Conservation (phyloP, 2,888 invertebrate species). For the Dasysyrphus albostriatus region DNA sequence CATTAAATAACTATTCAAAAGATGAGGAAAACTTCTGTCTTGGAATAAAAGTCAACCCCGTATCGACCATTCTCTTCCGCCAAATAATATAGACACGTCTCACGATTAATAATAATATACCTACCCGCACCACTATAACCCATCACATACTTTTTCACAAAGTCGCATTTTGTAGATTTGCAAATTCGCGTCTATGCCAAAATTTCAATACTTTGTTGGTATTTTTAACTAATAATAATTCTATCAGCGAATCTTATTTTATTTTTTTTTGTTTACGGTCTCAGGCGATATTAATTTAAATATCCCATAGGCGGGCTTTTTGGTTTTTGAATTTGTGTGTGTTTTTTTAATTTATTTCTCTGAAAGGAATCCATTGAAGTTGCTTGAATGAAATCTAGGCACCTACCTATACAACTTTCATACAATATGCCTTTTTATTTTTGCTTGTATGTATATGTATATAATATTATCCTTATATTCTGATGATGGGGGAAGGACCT, state of each 20-base stretch:
- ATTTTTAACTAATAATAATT: conserved; percentile 22
- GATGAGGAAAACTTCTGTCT: conserved; percentile 57
- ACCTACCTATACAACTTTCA: conserved; percentile 1
- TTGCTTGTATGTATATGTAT: not conserved
- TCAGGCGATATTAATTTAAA: conserved; percentile 15
- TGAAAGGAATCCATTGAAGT: conserved; percentile 17
- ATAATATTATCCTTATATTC: too few species aligned
- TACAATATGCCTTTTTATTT: conserved; percentile 6
- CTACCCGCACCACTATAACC: not conserved
- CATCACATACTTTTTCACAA: not conserved
- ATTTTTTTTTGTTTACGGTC: not conserved
- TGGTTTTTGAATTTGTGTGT: conserved; percentile 24
- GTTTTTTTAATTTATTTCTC: not conserved
- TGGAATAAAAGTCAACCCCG: conserved; percentile 50
- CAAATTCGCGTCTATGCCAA: not conserved
- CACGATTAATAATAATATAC: conserved; percentile 43
- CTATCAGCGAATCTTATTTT: not conserved
- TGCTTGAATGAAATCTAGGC: conserved; percentile 7
- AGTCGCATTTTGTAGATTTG: conserved; percentile 1
- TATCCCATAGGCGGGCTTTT: not conserved
- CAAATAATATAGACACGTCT: conserved; percentile 54
- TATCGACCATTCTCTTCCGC: conserved; percentile 49
- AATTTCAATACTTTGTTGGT: conserved; percentile 19
- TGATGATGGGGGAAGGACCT: conserved; percentile 6
- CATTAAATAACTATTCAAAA: conserved; percentile 77